A percentile compares a stretch with the other conserved stretches of the same genome.
These are phyloP conservation scores for Bos javanicus DNA, from an alignment of 2,113 vertebrate species.

Conservation along the genomic window DNA sequence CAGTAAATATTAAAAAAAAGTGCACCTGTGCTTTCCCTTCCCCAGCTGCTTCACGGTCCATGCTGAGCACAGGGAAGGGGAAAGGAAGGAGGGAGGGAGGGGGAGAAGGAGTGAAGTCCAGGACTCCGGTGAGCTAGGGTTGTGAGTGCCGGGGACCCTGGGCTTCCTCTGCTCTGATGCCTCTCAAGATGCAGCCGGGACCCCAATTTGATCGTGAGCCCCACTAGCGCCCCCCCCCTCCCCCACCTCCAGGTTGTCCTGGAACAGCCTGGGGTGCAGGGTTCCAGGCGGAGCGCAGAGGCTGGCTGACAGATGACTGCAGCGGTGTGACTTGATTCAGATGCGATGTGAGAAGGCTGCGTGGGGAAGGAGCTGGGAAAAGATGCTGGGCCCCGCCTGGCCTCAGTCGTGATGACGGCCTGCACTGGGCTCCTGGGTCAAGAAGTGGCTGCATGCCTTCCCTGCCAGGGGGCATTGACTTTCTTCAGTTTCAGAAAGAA, in stretches of 20 bases:
- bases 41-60: neutral
- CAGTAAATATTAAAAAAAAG: neutral
- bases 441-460: rapidly evolving
- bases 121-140: neutral
- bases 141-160: neutral
- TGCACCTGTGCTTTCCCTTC: neutral
- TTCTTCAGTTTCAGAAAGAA: neutral
- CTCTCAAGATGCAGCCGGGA: neutral
- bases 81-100: neutral
- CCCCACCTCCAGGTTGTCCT: neutral
- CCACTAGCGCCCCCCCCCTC: neutral
- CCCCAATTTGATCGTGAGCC: neutral
- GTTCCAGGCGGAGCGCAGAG: neutral
- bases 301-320: neutral
- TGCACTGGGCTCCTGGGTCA: neutral
- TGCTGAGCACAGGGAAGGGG: neutral
- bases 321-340: neutral
- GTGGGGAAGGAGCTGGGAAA: neutral
- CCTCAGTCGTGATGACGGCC: rapidly evolving
- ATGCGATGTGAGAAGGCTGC: rapidly evolving
- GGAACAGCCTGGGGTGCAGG: neutral
- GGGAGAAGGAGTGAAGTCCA: neutral
- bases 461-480: neutral
- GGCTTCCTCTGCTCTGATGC: neutral
- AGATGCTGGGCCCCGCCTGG: neutral